A percentile compares a stretch with the other conserved stretches of the same genome.
These are phyloP conservation scores for Cyphomyrus discorhynchus DNA, from an alignment of 2,113 vertebrate species.

Conservation along the genomic window DNA sequence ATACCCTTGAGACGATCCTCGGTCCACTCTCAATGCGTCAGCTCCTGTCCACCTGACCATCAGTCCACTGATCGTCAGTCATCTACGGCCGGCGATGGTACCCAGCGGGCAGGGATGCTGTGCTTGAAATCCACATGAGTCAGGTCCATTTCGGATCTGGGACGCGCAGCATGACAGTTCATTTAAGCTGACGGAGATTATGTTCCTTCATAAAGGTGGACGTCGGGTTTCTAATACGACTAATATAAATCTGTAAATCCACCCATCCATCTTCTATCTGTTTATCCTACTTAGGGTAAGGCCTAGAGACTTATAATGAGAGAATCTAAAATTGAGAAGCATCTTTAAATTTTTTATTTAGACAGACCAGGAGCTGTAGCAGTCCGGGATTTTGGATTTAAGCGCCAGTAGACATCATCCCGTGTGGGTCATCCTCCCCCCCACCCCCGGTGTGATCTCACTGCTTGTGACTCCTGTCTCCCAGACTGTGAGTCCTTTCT, in stretches of 20 bases:
- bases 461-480: not conserved
- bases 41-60: constrained; percentile 2
- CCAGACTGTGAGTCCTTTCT: too few relatives aligned
- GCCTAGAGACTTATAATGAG: not conserved
- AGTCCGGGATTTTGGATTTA: not conserved
- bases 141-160: not conserved
- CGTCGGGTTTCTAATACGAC: not conserved
- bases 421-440: too few relatives aligned
- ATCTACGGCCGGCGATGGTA: not conserved
- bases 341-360: not conserved
- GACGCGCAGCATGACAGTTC: not conserved
- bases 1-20: not conserved
- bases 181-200: not conserved
- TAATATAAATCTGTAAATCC: not conserved
- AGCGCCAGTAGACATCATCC: not conserved
- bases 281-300: not conserved
- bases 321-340: not conserved
- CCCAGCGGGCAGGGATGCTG: not conserved
- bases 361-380: not conserved
- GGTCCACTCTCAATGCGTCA: not conserved
- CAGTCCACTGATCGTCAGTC: not conserved
- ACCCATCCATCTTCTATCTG: not conserved
- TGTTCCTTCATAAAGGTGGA: not conserved
- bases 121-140: not conserved
- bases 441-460: not conserved